Conservation (phyloP, 2,888 invertebrate species). For the Harpalus rubripes region DNA sequence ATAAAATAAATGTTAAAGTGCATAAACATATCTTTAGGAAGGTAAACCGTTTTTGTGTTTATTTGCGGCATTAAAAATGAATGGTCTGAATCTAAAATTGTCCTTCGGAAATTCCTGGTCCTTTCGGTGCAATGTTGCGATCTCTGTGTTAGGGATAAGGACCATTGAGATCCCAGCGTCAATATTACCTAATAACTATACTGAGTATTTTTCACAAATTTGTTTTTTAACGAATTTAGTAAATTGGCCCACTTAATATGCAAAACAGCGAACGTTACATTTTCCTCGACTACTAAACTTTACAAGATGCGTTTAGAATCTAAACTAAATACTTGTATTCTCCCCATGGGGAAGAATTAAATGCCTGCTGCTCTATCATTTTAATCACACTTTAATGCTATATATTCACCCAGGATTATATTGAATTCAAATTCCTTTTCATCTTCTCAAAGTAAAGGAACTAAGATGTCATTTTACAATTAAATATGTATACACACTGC, state of each 20-base stretch:
- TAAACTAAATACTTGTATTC: conserved; percentile 47
- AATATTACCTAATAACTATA: conserved; percentile 52
- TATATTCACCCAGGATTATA: not conserved
- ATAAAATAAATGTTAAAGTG: too few relatives aligned
- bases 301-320: conserved; percentile 50
- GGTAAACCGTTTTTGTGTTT: not conserved
- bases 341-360: conserved; percentile 25
- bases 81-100: not conserved
- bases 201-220: conserved; percentile 51
- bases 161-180: conserved; percentile 8
- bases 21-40: too few relatives aligned
- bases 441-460: too few relatives aligned
- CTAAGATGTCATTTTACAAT: too few relatives aligned
- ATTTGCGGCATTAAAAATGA: not conserved
- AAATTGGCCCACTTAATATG: conserved; percentile 54
- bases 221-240: conserved; percentile 50
- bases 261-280: conserved; percentile 52
- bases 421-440: not conserved
- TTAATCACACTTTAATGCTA: conserved; percentile 33
- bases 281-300: conserved; percentile 38
- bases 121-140: not conserved
- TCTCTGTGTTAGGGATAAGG: conserved; percentile 27
- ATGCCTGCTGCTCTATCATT: conserved; percentile 45
- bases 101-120: not conserved
- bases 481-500: too few relatives aligned